Percentiles rank a stretch among this genome's conserved stretches.
These are phyloP conservation scores for Baryphthengus martii DNA, from an alignment of 2,113 vertebrate genomes.

Conservation along the genomic window DNA sequence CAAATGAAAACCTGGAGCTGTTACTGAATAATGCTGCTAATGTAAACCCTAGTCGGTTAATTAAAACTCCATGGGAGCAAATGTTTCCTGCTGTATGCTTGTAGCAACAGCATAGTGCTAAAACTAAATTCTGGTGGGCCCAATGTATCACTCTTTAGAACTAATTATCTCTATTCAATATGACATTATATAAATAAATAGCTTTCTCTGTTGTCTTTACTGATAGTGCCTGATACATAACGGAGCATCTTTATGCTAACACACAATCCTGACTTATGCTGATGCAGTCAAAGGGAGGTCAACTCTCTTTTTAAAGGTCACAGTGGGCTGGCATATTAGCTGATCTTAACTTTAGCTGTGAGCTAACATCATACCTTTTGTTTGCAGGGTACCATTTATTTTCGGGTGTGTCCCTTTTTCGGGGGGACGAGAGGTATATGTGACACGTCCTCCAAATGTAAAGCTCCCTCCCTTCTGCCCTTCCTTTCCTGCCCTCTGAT, in stretches of 20 bases:
- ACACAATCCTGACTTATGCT: neutral
- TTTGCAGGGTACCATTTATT: neutral
- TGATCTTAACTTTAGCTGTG: neutral
- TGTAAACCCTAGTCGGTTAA: neutral
- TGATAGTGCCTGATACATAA: neutral
- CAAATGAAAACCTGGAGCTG: neutral
- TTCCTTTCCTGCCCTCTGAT: neutral
- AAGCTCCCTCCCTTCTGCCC: neutral
- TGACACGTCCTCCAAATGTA: neutral
- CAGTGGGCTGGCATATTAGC: neutral
- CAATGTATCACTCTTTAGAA: neutral
- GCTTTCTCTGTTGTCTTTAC: neutral
- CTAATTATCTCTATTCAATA: neutral
- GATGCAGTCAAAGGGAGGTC: neutral
- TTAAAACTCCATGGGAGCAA: neutral
- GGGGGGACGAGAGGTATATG: fast-evolving
- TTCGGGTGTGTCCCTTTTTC: neutral
- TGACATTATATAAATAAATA: neutral
- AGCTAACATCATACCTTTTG: neutral
- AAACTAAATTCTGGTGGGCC: neutral
- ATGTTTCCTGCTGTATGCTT: neutral
- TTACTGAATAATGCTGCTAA: neutral
- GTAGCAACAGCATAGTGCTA: neutral
- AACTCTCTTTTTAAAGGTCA: neutral
- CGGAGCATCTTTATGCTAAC: neutral